phyloP scores from a whole-genome alignment of 2,888 invertebrate genomes.

The Sminthurinus aureus region DNA sequence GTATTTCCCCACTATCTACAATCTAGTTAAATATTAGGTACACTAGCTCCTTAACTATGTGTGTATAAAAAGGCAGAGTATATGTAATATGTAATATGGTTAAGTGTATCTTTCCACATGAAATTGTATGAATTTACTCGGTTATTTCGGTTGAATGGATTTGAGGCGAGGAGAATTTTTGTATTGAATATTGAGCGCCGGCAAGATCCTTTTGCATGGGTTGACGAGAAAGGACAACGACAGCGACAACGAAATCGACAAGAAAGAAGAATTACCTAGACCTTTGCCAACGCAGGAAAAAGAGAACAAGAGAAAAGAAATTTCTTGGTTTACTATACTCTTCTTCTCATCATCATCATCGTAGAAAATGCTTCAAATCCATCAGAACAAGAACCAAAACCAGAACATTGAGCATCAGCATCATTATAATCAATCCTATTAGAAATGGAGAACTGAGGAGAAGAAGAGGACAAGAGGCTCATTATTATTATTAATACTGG shows the following conservation, averaged over 20 bases:
- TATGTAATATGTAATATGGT: background rate
- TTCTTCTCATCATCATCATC: background rate
- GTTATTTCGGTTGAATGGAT: slow-evolving; percentile 20
- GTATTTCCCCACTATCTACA: no score
- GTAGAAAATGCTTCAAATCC: slow-evolving; percentile 4
- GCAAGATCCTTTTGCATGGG: slow-evolving; percentile 29
- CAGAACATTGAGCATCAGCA: background rate
- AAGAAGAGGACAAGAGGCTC: background rate
- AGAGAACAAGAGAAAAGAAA: background rate
- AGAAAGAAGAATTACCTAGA: slow-evolving; percentile 29
- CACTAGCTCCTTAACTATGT: no score
- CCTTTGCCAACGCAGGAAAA: background rate
- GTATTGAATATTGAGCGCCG: slow-evolving; percentile 8
- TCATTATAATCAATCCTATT: background rate
- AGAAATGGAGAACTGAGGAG: background rate
- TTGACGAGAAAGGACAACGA: background rate
- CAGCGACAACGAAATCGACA: background rate
- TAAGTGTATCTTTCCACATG: background rate
- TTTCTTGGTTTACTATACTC: background rate
- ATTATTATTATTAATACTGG: slow-evolving; percentile 5
- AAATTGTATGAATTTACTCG: slow-evolving; percentile 14
- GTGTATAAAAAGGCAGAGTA: no score
- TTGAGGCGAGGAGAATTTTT: background rate
- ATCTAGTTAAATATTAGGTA: no score
- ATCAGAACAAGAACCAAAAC: background rate